Evolutionary conservation across 2,113 vertebrate genomes (phyloP), one percentile per base, ranked within the genome.

Genomic region (Apistogramma diplotaenia): DNA sequence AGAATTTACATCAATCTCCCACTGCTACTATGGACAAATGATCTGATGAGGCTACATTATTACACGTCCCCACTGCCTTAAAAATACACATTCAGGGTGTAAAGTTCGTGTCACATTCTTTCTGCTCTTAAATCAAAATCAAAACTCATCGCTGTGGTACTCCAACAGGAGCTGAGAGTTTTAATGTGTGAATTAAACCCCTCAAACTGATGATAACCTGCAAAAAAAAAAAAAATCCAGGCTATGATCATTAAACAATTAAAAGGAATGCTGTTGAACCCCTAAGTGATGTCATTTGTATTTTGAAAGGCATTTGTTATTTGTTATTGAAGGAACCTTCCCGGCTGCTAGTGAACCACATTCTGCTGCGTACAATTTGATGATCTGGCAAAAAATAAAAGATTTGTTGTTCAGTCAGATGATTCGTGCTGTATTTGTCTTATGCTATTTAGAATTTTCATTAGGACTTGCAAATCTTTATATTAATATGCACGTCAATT

Each of bases 1-100:
- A 49, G 16, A 79, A 67, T 67, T 19, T 71, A 33, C 37, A 74
- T 51, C 33, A 15, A 67, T 67, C 15, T 75, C 37, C 37, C 46
- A 51, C 31, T 53, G 18, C 27, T 54, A 60, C 43, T 25, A 54
- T 21, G 4, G 57, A 11, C 37, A 65, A 29, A 78, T 62, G 12
- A 51, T 78, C 40, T 58, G 9, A 81, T 78, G 75, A 86, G 61
- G 79, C 79, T 82, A 75, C 33, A 84, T 57, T 73, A 74, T 76
- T 31, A 70, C 33, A 40, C 0, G 4, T n/a, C 18, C 61, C 23
- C 53, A 29, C 33, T 6, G 19, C 65, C 27, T 53, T 82, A 15
- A 27, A 74, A 67, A 46, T 57, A 33, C 23, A 83, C 58, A 76
- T 79, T 83, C 58, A 59, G 13, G 8, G 18, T 61, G 13, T 57